These are phyloP conservation scores for Brachionus sp. DNA, from an alignment of 1,140 invertebrate genomes.

Conservation along the genomic window DNA sequence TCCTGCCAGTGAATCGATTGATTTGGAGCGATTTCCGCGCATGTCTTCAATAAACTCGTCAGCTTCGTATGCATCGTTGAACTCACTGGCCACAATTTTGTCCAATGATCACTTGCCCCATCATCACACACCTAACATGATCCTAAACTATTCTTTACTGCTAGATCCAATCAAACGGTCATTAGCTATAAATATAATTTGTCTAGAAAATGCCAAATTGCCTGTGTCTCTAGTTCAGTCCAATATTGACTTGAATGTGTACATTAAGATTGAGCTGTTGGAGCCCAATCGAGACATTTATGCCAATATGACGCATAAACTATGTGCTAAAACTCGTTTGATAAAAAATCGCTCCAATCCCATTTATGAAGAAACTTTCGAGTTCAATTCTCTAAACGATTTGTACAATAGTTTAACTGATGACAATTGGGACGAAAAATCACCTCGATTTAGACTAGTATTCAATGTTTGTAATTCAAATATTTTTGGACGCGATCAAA, in stretches of 20 bases:
- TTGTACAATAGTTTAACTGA: neutral
- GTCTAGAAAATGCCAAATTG: constrained; percentile 25
- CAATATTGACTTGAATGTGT: constrained; percentile 14
- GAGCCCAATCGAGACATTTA: neutral
- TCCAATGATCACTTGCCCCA: constrained; percentile 7
- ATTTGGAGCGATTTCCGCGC: neutral
- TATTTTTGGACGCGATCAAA: constrained; percentile 37
- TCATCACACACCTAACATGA: neutral
- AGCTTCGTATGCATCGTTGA: neutral
- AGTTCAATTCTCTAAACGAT: neutral
- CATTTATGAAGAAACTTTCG: constrained; percentile 29
- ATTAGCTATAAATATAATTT: neutral
- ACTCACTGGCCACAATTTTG: constrained; percentile 25
- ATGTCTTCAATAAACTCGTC: constrained; percentile 2
- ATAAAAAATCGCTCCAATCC: constrained; percentile 36
- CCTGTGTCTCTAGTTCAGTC: constrained; percentile 2
- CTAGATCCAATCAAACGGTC: neutral
- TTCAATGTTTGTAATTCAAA: constrained; percentile 42
- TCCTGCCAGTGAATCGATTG: neutral
- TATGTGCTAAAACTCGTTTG: constrained; percentile 16
- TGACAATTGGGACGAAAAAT: neutral
- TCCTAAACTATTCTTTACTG: constrained; percentile 10
- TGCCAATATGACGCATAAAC: neutral
- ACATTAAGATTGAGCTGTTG: constrained; percentile 19
- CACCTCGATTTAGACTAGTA: neutral